phyloP scores from a whole-genome alignment of 2,797 vertebrate genomes.

The Xenops minutus region DNA sequence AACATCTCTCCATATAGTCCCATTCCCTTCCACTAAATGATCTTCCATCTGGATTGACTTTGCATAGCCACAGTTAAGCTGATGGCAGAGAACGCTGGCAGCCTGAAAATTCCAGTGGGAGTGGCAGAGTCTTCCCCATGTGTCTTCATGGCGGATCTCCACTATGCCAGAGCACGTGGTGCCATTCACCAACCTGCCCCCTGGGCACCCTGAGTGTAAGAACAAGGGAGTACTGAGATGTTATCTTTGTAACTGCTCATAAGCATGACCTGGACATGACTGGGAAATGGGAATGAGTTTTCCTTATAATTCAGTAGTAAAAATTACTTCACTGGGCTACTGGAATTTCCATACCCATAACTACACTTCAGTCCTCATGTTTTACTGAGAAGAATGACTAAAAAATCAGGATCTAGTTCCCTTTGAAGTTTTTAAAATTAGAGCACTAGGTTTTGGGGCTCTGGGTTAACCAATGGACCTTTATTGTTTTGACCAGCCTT shows the following conservation, averaged over 20 bases:
- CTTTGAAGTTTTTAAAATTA: background rate
- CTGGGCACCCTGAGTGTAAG: background rate
- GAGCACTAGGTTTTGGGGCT: background rate
- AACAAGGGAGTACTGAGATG: background rate
- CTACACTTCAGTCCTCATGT: background rate
- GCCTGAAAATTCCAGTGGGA: conserved; percentile 64
- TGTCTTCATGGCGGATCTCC: conserved; percentile 48
- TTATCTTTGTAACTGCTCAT: background rate
- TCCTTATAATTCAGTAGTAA: background rate
- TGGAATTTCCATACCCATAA: background rate
- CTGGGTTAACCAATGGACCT: background rate
- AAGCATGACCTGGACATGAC: background rate
- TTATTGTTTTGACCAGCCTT: background rate
- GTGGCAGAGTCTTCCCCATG: conserved; percentile 54
- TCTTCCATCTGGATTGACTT: conserved; percentile 5
- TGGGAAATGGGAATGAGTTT: background rate
- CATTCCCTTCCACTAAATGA: background rate
- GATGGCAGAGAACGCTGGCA: conserved; percentile 59
- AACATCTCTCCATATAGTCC: conserved; percentile 22
- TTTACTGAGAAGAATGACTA: background rate
- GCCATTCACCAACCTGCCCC: conserved; percentile 40
- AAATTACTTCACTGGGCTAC: background rate
- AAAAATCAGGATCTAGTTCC: background rate
- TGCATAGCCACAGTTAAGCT: conserved; percentile 65
- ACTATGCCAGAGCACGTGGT: conserved; percentile 68